Evolutionary conservation across 2,888 invertebrate species (phyloP).

Genomic region (Cephonodes hylas): DNA sequence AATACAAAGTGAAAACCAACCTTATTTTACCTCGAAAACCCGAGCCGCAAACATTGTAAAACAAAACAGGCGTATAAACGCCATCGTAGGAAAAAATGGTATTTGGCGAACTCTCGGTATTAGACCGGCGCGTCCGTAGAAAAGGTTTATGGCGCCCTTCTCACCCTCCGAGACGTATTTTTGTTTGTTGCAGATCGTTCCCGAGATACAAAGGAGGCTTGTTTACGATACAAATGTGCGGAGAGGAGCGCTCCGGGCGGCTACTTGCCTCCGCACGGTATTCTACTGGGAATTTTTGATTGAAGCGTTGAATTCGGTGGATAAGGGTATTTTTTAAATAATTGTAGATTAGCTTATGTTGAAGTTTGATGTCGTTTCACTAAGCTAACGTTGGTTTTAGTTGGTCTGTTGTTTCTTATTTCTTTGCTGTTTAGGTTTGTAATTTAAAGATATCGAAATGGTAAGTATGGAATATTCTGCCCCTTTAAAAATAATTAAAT

Average conservation of each 20-base stretch:
- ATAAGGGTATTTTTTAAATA: too few species aligned
- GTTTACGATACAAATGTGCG: background rate
- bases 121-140: background rate
- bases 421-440: too few species aligned
- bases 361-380: too few species aligned
- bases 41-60: background rate
- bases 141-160: background rate
- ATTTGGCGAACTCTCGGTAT: background rate
- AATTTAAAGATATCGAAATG: too few species aligned
- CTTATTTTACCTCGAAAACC: background rate
- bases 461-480: too few species aligned
- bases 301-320: too few species aligned
- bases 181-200: background rate
- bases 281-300: background rate
- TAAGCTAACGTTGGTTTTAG: too few species aligned
- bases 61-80: background rate
- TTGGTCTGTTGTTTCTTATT: too few species aligned
- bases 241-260: background rate
- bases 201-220: background rate
- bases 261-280: background rate
- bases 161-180: background rate
- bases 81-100: background rate
- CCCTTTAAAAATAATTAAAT: too few species aligned
- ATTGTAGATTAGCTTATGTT: too few species aligned
- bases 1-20: too few species aligned